Conservation (phyloP, 2,888 invertebrate genomes). For the Mythimna vitellina region DNA sequence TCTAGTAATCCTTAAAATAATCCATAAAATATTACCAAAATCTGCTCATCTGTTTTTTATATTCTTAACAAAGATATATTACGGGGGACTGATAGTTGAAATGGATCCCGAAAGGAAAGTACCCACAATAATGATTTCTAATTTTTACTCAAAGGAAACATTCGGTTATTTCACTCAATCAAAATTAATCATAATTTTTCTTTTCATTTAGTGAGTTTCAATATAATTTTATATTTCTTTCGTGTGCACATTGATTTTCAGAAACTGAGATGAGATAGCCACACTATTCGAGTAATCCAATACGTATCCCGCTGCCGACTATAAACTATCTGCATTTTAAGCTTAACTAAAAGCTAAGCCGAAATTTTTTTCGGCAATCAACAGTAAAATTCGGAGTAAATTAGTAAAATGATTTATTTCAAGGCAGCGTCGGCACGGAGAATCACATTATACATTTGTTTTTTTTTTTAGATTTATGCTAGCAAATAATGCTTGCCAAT, state of each 20-base stretch:
- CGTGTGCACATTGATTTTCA: neutral
- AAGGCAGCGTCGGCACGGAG: neutral
- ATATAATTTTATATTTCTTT: slow-evolving; percentile 5
- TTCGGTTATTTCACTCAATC: neutral
- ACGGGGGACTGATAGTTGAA: neutral
- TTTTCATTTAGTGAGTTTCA: neutral
- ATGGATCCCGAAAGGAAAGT: neutral
- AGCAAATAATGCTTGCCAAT: neutral
- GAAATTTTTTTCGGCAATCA: neutral
- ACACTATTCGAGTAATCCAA: slow-evolving; percentile 6
- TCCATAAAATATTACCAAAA: neutral
- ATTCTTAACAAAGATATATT: neutral
- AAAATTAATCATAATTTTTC: slow-evolving; percentile 1
- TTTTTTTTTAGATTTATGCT: neutral
- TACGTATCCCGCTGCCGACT: slow-evolving; percentile 4
- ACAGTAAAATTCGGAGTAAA: neutral
- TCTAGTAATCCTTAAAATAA: neutral
- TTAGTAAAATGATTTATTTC: neutral
- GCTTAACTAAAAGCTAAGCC: neutral
- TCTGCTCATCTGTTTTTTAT: neutral
- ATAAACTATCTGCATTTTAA: neutral
- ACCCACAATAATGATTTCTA: neutral
- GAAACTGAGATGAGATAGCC: neutral
- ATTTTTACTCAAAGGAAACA: neutral
- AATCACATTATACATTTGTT: no score